Base-by-base conservation (phyloP, 2,113 vertebrate species). In the Ramphastos sulfuratus region DNA sequence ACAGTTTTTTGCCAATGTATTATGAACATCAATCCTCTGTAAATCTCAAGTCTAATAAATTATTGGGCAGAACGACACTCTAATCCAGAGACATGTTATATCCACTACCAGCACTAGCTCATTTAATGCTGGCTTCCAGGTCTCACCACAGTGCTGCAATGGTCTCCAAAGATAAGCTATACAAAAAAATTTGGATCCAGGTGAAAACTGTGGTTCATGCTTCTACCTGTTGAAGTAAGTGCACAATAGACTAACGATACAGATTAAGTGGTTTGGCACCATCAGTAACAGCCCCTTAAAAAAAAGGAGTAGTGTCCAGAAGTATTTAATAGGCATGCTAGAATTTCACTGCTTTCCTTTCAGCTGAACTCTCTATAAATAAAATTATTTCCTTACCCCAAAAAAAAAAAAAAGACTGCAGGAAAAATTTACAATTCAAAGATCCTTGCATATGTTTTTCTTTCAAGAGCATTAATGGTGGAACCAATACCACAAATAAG, bases 261-360 rank as follows among this genome's bases (percentile, higher is more conserved):
- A 71, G 52, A 54, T 2, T 0, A 0, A 82, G 72, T 0, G 0
- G 37, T 52, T 10, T 63, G 69, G 82, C 85, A 88, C 60, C 46
- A 35, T 20, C 50, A 42, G 9, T 12, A 89, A 80, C 15, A 80
- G 42, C 10, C 50, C 44, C 28, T 87, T 70, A 35, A 46, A 83
- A 60, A 87, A 46, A 18, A 18, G 44, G 76, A 15, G 35, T 10
- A 59, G 58, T 11, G 60, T 48, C 65, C 82, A 87, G 75, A 94
- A 91, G 27, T 72, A 65, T 58, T 89, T 75, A 83, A 88, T 5
- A 78, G 30, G 58, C 33, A 61, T 54, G 61, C 82, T 83, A 90
- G 67, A 94, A 81, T 94, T 85, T 75, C 69, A 92, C 61, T 85
- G 79, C 37, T 72, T 89, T 94, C 69, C 76, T 94, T 70, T 81